Percentiles rank a stretch among this genome's conserved stretches.
phyloP scores from a whole-genome alignment of 1,140 invertebrate genomes.

The Leptonema lineaticorne region DNA sequence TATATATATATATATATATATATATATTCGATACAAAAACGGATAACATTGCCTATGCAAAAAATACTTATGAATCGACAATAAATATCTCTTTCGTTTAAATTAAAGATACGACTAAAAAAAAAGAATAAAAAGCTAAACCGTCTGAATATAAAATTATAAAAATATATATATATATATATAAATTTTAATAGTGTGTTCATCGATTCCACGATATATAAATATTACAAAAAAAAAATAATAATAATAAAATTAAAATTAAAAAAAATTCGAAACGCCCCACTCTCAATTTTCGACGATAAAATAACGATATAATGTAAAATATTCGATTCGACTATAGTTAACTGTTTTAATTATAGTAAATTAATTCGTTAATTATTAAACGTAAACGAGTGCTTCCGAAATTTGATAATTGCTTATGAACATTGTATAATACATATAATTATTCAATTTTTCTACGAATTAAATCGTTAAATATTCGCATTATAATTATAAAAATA shows the following conservation, averaged over 20 bases:
- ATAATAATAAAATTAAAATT: no score
- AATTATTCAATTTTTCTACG: not conserved
- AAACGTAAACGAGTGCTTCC: conserved; percentile 32
- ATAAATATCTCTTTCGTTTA: conserved; percentile 12
- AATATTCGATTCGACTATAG: no score
- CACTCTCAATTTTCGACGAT: no score
- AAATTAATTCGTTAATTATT: no score
- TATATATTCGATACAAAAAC: not conserved
- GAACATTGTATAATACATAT: conserved; percentile 1
- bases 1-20: no score
- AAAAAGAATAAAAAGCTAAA: not conserved
- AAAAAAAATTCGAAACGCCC: no score
- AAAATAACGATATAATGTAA: no score
- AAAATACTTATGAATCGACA: conserved; percentile 26
- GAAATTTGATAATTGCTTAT: conserved; percentile 26
- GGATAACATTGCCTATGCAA: not conserved
- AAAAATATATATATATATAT: not conserved
- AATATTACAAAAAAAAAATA: no score
- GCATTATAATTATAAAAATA: not conserved
- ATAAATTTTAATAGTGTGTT: not conserved
- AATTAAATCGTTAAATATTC: not conserved
- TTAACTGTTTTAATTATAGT: no score
- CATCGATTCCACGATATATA: no score
- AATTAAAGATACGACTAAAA: not conserved
- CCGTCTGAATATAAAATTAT: conserved; percentile 1